Evolutionary conservation across 1,140 invertebrate species (phyloP).

Genomic region (Drosophila sp.): DNA sequence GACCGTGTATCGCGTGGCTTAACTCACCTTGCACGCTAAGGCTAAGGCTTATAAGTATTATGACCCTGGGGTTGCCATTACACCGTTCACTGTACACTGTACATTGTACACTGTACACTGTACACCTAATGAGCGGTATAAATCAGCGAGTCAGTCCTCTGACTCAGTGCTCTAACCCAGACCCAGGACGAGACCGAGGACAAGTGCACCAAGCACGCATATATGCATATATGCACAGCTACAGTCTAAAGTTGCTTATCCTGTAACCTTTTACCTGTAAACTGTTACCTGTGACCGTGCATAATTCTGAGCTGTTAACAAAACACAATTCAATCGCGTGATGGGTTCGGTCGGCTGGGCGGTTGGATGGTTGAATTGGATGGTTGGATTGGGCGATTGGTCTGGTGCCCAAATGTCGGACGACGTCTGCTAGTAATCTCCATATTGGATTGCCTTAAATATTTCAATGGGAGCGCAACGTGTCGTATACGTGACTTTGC

Average conservation of each 20-base stretch:
- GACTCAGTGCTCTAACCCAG: constrained; percentile 15
- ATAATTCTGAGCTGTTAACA: constrained; percentile 72
- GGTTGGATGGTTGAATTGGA: constrained; percentile 9
- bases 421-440: constrained; percentile 56
- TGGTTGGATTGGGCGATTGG: constrained; percentile 11
- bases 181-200: constrained; percentile 1
- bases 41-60: constrained; percentile 42
- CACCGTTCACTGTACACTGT: background rate
- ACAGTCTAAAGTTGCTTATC: background rate
- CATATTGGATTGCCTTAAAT: constrained; percentile 74
- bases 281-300: constrained; percentile 30
- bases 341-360: constrained; percentile 10
- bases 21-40: constrained; percentile 43
- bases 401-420: background rate
- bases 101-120: background rate
- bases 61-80: constrained; percentile 4
- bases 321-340: constrained; percentile 77
- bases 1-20: constrained; percentile 24
- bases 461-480: constrained; percentile 58
- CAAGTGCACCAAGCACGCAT: constrained; percentile 37
- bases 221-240: background rate
- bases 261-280: background rate
- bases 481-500: constrained; percentile 66
- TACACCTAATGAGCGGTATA: constrained; percentile 52
- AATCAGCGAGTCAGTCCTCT: constrained; percentile 40